phyloP scores from a whole-genome alignment of 2,797 vertebrate genomes.

The Danio tinwini region DNA sequence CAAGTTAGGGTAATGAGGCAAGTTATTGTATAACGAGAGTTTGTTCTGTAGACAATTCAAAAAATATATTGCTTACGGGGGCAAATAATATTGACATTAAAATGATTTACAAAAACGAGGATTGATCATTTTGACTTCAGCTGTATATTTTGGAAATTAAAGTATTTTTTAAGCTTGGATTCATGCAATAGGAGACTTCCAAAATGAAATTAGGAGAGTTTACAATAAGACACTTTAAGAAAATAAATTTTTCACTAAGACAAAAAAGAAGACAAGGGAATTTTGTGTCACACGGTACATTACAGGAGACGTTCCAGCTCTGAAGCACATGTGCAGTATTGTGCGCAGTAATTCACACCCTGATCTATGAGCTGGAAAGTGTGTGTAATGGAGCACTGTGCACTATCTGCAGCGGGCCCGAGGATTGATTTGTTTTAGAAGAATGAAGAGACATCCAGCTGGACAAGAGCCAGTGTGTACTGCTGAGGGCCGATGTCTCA shows the following conservation, averaged over 20 bases:
- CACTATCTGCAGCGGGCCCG: background rate
- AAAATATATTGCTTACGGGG: no score
- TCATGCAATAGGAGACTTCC: no score
- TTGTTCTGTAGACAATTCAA: no score
- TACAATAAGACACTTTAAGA: background rate
- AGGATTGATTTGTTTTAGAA: slow-evolving; percentile 49
- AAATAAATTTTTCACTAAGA: background rate
- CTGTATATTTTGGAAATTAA: no score
- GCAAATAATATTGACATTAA: no score
- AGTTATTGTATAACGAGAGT: no score
- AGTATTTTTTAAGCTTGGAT: no score
- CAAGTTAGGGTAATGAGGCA: no score
- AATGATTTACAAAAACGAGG: no score
- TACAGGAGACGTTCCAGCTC: slow-evolving; percentile 5
- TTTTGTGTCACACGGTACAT: background rate
- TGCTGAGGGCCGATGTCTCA: slow-evolving; percentile 38
- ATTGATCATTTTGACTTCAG: no score
- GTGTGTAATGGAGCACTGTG: slow-evolving; percentile 29
- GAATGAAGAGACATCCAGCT: slow-evolving; percentile 36
- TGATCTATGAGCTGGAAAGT: slow-evolving; percentile 32
- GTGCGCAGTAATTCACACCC: slow-evolving; percentile 1
- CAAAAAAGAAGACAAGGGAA: background rate
- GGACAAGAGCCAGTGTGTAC: slow-evolving; percentile 28
- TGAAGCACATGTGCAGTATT: background rate
- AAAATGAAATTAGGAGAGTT: no score